Percentiles rank a stretch among this genome's conserved stretches.
Evolutionary conservation across 1,140 invertebrate species (phyloP).

Genomic region (Aphaenogaster floridana): DNA sequence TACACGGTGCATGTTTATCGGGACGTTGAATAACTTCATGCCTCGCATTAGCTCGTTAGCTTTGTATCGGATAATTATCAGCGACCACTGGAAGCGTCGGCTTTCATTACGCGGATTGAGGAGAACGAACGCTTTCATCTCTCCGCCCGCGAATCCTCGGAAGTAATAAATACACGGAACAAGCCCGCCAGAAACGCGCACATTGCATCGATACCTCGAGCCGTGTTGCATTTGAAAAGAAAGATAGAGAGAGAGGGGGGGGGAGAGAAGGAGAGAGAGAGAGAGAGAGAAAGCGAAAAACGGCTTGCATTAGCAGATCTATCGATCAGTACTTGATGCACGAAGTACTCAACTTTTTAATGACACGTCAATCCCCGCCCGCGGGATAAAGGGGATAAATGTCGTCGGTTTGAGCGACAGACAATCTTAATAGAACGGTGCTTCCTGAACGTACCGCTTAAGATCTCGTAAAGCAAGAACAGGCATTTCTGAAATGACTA

Average conservation of each 20-base stretch:
- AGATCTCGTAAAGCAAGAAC: neutral
- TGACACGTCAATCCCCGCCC: slow-evolving; percentile 42
- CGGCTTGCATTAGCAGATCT: neutral
- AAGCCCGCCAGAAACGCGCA: neutral
- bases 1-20: neutral
- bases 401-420: slow-evolving; percentile 14
- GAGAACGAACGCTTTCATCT: neutral
- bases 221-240: neutral
- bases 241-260: neutral
- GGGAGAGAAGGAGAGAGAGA: neutral
- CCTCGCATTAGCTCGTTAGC: neutral
- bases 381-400: neutral
- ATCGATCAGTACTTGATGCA: slow-evolving; percentile 30
- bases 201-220: neutral
- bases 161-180: slow-evolving; percentile 38
- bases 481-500: neutral
- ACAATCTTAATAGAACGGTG: slow-evolving; percentile 27
- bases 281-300: neutral
- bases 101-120: neutral
- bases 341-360: slow-evolving; percentile 40
- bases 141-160: neutral
- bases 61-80: neutral
- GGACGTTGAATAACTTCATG: slow-evolving; percentile 13
- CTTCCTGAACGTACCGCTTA: neutral
- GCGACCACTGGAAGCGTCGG: neutral